Evolutionary conservation across 2,797 vertebrate genomes (phyloP), one percentile per base, ranked within the genome.

Genomic region (Monodelphis domestica): DNA sequence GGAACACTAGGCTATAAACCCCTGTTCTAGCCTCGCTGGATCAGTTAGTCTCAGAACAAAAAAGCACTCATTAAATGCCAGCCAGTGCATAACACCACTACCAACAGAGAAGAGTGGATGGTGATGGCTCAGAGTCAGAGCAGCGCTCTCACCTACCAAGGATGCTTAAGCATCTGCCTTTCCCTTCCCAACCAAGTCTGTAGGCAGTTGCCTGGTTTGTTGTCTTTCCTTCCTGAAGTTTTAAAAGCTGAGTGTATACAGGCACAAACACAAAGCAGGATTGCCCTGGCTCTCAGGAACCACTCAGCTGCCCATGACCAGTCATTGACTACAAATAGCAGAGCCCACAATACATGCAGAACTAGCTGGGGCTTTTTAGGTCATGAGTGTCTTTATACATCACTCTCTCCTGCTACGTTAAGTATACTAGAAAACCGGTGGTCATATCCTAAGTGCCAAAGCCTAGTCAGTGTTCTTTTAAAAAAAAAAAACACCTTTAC

Each of bases 231-330:
- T 96, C 97, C 97, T 96, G 95, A 95, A 91, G 91, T 92, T 91
- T 92, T 96, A 95, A 96, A 96, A 96, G 96, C 96, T 92, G 95
- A 93, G 96, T 94, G 95, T 95, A 97, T 59, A 95, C 94, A 97
- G 95, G 96, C 94, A 0, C 45, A 94, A 92, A 93, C 91, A 94
- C 96, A 97, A 96, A 97, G 95, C 95, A 94, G 38, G 90, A 63
- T 96, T 93, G 94, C 53, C 91, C 94, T 30, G 96, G 94, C 92
- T 94, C 95, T 94, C 12, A 1, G 87, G 94, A 92, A 92, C 94
- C 95, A 94, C 91, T 91, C 91, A 93, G 92, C 0, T 4, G 92
- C 93, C 92, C 90, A 87, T 95, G 96, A 95, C 94, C 89, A 91
- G 87, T 70, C 95, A 93, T 92, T 95, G 95, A 95, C 96, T 96